Base-by-base conservation (phyloP, 2,888 invertebrate species). In the Meteorus colon region DNA sequence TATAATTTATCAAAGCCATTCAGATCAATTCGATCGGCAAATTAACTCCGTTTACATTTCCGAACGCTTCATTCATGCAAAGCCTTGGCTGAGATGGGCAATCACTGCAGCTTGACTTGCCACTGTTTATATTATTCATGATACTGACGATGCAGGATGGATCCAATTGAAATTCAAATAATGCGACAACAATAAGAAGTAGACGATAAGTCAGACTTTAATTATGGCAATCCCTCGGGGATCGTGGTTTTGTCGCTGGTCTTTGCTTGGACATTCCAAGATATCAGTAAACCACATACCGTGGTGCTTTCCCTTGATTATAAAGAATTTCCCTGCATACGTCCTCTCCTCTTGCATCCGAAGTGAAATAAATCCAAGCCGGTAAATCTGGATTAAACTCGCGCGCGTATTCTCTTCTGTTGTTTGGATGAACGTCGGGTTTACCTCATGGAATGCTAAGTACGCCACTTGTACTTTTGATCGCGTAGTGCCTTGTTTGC, bases 381-480 rank as follows among this genome's bases (percentile, higher is more conserved):
- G 81, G 82, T 86, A 85, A 86, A 85, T 86, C 83, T 82, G 84
- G 84, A 86, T 86, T 85, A 85, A 84, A 83, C 80, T 83, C 82
- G 79, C 48, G 80, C 79, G 55, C 55, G 80, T 69, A 59, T 77
- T 55, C 80, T 78, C 77, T 81, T 80, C 79, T 75, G 74, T 68
- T 67, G 66, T 60, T 73, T 55, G 55, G 55, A 19, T 41, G 73
- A 59, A 27, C 41, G 27, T 37, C 41, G 73, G 59, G 73, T 55
- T 73, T 67, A 67, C 73, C 45, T 55, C 51, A 41, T 66, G 59
- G 65, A 73, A 73, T 73, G 73, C 55, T 73, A 73, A 73, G 73
- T 73, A 37, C 66, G 66, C 59, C 59, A 73, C 73, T 73, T 66
- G 66, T 73, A 66, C 73, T 67, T 41, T 66, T 59, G 67, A 73